phyloP scores from a whole-genome alignment of 2,113 vertebrate genomes.

The Formicarius rufipectus region DNA sequence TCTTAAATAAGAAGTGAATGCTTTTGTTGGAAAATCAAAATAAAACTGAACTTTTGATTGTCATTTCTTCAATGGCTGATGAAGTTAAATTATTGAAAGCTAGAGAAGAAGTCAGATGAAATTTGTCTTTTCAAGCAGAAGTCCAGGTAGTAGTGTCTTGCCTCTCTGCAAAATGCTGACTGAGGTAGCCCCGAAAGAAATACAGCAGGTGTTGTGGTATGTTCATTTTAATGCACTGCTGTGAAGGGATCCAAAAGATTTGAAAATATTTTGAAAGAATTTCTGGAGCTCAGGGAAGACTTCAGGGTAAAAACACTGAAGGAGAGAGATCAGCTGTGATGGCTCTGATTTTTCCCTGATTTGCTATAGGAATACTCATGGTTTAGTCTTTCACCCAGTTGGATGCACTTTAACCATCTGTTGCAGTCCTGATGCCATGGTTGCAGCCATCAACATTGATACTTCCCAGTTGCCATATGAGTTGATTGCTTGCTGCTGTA shows the following conservation, averaged over 20 bases:
- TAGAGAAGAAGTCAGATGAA: not conserved
- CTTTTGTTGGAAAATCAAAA: slow-evolving; percentile 9
- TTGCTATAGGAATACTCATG: not conserved
- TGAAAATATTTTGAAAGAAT: not conserved
- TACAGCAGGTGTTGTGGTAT: not conserved
- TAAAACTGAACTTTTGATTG: not conserved
- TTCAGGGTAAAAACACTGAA: not conserved
- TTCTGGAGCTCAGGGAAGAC: not conserved
- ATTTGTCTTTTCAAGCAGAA: not conserved
- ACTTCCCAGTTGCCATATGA: slow-evolving; percentile 27
- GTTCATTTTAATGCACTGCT: not conserved
- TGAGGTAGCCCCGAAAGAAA: not conserved
- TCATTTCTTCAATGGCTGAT: not conserved
- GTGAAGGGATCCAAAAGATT: not conserved
- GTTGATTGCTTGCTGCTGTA: not conserved
- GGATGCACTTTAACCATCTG: slow-evolving; percentile 35
- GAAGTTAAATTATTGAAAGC: not conserved
- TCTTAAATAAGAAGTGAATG: slow-evolving; percentile 1
- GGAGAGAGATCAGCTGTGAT: not conserved
- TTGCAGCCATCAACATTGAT: not conserved
- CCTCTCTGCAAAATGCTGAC: not conserved
- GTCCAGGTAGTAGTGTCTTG: not conserved
- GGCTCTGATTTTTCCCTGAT: slow-evolving; percentile 13
- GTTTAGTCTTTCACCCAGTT: slow-evolving; percentile 30
- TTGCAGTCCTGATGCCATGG: not conserved